Evolutionary conservation across 2,113 vertebrate genomes (phyloP), one percentile per base, ranked within the genome.

Genomic region (Ploceus nigricollis): DNA sequence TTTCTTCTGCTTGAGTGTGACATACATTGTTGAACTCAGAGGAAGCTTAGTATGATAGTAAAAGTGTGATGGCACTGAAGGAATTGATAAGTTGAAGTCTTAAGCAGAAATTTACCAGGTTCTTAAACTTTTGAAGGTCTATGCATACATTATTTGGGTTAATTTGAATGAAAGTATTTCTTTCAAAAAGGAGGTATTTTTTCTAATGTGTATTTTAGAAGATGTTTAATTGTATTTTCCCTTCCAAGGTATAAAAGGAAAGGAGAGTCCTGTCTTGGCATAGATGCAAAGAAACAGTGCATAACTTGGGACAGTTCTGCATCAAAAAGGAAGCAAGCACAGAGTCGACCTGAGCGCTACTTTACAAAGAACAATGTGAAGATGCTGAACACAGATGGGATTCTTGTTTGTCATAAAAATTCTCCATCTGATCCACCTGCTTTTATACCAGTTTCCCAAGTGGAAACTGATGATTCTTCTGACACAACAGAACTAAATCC

Each of bases 211-310:
- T 87, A 11, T 78, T 93, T 93, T 86, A 68, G 54, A 92, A 33
- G 18, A 42, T 48, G 25, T 54, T 91, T 87, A 66, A 82, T 85
- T 84, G 35, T 85, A 18, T 87, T 93, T 87, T 87, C 75, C 35
- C 39, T 97, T 91, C 25, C 44, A 82, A 99, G 99, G 53, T 99
- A 99, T 68, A 99, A 84, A 97, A 98, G 99, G 94, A 99, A 98
- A 97, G 98, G 99, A 57, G 95, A 96, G 42, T 99, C 98, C 12
- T 98, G 98, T 54, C 97, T 99, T 83, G 99, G 99, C 57, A 96
- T 99, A 90, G 96, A 99, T 87, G 90, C 93, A 11, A 98, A 91
- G 93, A 98, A 90, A 27, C 99, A 99, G 70, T 94, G 92, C 48
- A 91, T 99, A 76, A 97, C 81, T 71, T 99, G 99, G 99, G 98